phyloP scores from a whole-genome alignment of 2,888 invertebrate species.

The Linnaemya vulpina region DNA sequence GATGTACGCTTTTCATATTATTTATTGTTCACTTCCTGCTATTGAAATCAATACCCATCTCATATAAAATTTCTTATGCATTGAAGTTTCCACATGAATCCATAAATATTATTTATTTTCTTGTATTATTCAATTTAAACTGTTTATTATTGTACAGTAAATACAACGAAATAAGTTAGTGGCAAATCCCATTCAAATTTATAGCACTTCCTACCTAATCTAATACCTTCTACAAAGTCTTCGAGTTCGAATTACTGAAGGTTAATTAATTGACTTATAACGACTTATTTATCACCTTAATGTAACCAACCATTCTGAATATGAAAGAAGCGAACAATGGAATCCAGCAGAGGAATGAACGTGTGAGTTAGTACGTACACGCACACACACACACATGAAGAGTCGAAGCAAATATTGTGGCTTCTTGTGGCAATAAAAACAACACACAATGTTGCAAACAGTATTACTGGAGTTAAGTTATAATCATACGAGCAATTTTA shows the following conservation, averaged over 20 bases:
- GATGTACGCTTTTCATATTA: background rate
- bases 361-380: background rate
- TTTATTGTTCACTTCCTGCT: conserved; percentile 14
- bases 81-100: conserved; percentile 4
- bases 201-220: conserved; percentile 52
- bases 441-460: conserved; percentile 39
- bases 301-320: conserved; percentile 43
- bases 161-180: background rate
- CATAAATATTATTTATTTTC: conserved; percentile 26
- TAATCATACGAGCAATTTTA: conserved; percentile 6
- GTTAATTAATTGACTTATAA: conserved; percentile 70
- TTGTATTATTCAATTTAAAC: background rate
- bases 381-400: too few relatives aligned
- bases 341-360: background rate
- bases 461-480: conserved; percentile 11
- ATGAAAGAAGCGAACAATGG: conserved; percentile 20
- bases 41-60: background rate
- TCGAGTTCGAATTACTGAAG: conserved; percentile 48
- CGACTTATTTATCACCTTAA: conserved; percentile 68
- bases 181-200: conserved; percentile 32
- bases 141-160: conserved; percentile 6
- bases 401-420: conserved; percentile 36
- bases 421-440: conserved; percentile 8
- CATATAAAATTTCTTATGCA: background rate
- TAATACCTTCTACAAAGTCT: conserved; percentile 41